phyloP scores from a whole-genome alignment of 2,797 vertebrate genomes.

The Tamandua tetradactyla region DNA sequence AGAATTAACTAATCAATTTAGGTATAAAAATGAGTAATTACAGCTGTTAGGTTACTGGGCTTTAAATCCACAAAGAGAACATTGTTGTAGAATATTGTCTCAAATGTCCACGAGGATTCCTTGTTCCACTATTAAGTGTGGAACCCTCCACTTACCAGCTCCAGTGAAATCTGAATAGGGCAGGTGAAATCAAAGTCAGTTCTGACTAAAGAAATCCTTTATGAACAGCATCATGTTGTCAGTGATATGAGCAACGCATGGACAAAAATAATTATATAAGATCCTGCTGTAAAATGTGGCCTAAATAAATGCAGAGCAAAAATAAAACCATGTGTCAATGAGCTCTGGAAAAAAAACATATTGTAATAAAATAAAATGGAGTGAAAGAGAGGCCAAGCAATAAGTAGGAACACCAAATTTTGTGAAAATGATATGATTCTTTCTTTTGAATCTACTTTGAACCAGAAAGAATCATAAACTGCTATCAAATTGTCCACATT shows the following conservation, averaged over 20 bases:
- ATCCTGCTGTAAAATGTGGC: neutral
- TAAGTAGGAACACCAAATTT: neutral
- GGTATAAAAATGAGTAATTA: constrained; percentile 79
- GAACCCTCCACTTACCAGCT: neutral
- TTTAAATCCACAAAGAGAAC: constrained; percentile 53
- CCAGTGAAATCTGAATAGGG: constrained; percentile 11
- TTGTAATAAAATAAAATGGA: neutral
- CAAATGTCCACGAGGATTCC: neutral
- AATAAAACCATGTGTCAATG: neutral
- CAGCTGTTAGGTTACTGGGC: constrained; percentile 55
- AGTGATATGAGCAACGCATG: no score
- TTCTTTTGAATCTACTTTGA: neutral
- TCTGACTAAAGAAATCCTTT: neutral
- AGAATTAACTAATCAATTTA: constrained; percentile 61
- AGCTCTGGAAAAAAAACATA: neutral
- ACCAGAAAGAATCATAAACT: neutral
- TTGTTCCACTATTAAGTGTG: no score
- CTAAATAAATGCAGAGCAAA: neutral
- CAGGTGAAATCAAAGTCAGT: neutral
- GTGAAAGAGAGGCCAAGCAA: neutral
- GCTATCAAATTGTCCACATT: neutral
- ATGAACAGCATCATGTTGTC: neutral
- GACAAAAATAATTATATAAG: no score
- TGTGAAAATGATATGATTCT: neutral
- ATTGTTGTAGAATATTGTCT: constrained; percentile 41